Base-by-base conservation (phyloP, 2,113 vertebrate genomes). In the Chitala chitala region DNA sequence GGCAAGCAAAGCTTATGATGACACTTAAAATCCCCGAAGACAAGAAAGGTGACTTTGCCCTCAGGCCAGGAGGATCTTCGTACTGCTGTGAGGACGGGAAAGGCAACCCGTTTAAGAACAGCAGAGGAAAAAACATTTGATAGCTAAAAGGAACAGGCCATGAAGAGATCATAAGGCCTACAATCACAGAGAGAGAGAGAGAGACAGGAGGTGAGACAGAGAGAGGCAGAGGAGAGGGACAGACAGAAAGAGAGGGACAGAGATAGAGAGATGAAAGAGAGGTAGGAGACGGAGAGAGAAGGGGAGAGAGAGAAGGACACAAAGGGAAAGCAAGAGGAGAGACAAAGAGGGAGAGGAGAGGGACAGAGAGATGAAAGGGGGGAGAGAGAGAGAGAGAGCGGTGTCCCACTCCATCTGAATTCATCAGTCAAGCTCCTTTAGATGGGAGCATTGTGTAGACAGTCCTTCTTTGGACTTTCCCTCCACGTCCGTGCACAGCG, bases 21-120 rank as follows among this genome's bases (percentile, higher is more conserved):
- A 78, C 66, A 59, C 66, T 42, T 29, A 5, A 17, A 75, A 73
- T 73, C 64, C 40, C 69, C 29, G 20, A 78, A 71, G 66, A 71
- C 71, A 78, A 78, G 77, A 77, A 77, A 73, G 54, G 69, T 74
- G 73, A 84, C 81, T 81, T 80, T 83, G 71, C 20, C 48, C 42
- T 81, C 68, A 10, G 20, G 48, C 68, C 66, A 26, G 55, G 68
- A 42, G 55, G 73, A 29, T 24, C 26, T 46, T 70, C 40, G 1
- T 20, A 22, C 17, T 36, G 7, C 22, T 7, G 51, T 33, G 15
- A 33, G 61, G 63, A 29, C 36, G 26, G 44, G 15, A n/a, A n/a
- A n/a, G n/a, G n/a, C n/a, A n/a, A n/a, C n/a, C n/a, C 17, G 36
- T 48, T 44, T 22, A 64, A 46, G 31, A 51, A 10, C 24, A 24